phyloP scores from a whole-genome alignment of 2,888 invertebrate species.

The Liposcelis brunnea region DNA sequence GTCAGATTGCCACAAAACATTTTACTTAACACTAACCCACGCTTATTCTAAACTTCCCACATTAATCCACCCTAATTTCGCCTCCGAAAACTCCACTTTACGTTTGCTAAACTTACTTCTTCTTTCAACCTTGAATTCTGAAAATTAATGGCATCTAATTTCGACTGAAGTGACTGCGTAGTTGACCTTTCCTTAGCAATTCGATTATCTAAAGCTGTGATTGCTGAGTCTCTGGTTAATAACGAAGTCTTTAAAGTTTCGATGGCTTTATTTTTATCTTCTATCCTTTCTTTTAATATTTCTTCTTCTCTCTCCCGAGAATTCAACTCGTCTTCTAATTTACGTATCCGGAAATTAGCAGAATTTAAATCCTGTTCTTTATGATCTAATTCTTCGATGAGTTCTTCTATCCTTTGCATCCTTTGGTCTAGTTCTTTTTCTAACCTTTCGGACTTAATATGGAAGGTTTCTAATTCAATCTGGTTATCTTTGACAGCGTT shows the following conservation, averaged over 20 bases:
- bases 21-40: too few relatives aligned
- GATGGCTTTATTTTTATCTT: constrained; percentile 24
- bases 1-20: too few relatives aligned
- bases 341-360: constrained; percentile 23
- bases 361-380: constrained; percentile 21
- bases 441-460: constrained; percentile 18
- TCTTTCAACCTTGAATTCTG: constrained; percentile 21
- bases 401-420: constrained; percentile 18
- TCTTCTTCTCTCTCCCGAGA: constrained; percentile 20
- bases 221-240: constrained; percentile 27
- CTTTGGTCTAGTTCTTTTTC: constrained; percentile 20
- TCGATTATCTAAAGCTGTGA: constrained; percentile 30
- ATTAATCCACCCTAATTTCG: too few relatives aligned
- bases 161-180: constrained; percentile 22
- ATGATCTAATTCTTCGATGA: constrained; percentile 18
- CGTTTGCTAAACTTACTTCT: constrained; percentile 9
- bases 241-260: constrained; percentile 28
- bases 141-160: constrained; percentile 22
- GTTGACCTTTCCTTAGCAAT: constrained; percentile 13
- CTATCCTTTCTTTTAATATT: constrained; percentile 22
- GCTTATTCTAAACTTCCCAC: too few relatives aligned
- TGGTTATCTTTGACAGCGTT: too few relatives aligned
- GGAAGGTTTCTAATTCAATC: too few relatives aligned
- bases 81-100: too few relatives aligned
- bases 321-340: constrained; percentile 22